Evolutionary conservation across 2,888 invertebrate species (phyloP).

Genomic region (Sisyra nigra): DNA sequence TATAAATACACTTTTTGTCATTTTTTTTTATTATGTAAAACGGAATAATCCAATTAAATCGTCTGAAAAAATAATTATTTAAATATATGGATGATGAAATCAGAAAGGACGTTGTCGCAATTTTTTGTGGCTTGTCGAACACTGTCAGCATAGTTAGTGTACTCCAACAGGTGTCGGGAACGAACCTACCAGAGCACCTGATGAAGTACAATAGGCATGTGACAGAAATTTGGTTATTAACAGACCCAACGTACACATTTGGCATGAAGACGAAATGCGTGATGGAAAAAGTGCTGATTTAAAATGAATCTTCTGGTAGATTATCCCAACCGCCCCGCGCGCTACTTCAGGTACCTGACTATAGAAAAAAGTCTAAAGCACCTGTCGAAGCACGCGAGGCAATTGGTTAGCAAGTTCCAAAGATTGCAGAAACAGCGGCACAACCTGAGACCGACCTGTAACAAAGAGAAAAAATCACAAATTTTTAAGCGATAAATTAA

Average conservation of each 20-base stretch:
- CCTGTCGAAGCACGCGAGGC: constrained; percentile 77
- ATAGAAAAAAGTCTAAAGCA: constrained; percentile 55
- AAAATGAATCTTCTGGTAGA: constrained; percentile 9
- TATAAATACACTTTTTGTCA: too few relatives aligned
- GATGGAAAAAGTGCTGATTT: background rate
- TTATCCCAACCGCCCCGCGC: constrained; percentile 58
- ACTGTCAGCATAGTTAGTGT: constrained; percentile 83
- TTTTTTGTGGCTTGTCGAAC: constrained; percentile 18
- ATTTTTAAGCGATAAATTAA: too few relatives aligned
- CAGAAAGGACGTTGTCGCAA: background rate
- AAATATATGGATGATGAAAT: background rate
- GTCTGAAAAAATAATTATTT: background rate
- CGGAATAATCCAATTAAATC: too few relatives aligned
- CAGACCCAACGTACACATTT: background rate
- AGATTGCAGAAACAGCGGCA: background rate
- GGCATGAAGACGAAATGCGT: background rate
- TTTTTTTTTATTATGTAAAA: too few relatives aligned
- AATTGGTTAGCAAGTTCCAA: background rate
- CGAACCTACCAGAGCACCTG: constrained; percentile 92
- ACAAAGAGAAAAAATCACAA: too few relatives aligned
- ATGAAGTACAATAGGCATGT: constrained; percentile 98
- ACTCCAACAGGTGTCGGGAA: constrained; percentile 98
- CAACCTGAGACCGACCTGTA: background rate
- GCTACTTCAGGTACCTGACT: constrained; percentile 99
- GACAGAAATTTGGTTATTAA: constrained; percentile 35